Evolutionary conservation across 2,797 vertebrate species (phyloP), one percentile per base, ranked within the genome.

Genomic region (Bradypodion pumilum): DNA sequence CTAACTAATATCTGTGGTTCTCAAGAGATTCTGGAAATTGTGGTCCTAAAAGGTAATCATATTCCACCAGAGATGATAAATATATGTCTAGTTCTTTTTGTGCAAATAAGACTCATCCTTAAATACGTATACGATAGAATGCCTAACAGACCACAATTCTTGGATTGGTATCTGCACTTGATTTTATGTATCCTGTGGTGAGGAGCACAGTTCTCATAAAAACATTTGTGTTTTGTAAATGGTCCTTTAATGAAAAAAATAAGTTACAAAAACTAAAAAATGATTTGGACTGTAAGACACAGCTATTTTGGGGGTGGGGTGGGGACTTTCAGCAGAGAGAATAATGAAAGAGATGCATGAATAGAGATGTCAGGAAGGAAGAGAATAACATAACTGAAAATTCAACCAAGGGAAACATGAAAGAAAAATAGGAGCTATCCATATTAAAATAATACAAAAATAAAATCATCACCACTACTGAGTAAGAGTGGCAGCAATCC

Each of bases 241-340:
- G 7, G 46, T 7, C 42, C 27, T 92, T 82, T 89, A 85, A 86
- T 80, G 81, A 87, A 81, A 85, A 87, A 94, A 91, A 86, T n/a
- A 90, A 91, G 89, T 90, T 91, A 92, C 87, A 88, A 83, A 94
- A 88, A 94, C 94, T 93, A 80, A 94, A 95, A 91, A 89, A 91
- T 93, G 40, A 88, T 92, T 81, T 77, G 90, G 80, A 87, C 86
- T 86, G 84, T 83, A 68, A 80, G 73, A 90, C 79, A 88, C 89
- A 89, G 89, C 52, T 87, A 80, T 84, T 91, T 82, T 85, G 3
- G 5, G 85, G 83, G 88, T 76, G 86, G 90, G 87, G 91, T 76
- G 86, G 90, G 87, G 91, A 89, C 88, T 93, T 94, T 86, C 25
- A 92, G 94, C 92, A 92, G 90, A 74, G 82, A 88, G 85, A 90